A percentile compares a stretch with the other conserved stretches of the same genome.
phyloP scores from a whole-genome alignment of 2,797 vertebrate species.

The Sparus aurata region DNA sequence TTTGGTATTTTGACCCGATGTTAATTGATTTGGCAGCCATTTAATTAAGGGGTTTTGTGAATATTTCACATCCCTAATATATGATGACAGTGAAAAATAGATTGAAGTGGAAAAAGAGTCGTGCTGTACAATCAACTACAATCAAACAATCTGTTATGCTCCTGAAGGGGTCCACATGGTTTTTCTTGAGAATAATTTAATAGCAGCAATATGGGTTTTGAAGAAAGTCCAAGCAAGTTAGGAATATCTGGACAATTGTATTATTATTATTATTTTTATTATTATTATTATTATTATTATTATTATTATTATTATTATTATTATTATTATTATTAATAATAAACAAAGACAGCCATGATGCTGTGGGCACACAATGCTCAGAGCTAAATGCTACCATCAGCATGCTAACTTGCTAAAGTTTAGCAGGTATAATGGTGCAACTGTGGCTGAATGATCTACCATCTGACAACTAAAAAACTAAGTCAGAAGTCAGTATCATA shows the following conservation, averaged over 20 bases:
- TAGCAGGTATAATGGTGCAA: neutral
- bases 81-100: neutral
- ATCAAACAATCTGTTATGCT: neutral
- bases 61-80: slow-evolving; percentile 12
- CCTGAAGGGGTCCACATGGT: neutral
- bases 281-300: neutral
- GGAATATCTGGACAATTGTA: neutral
- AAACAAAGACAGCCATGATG: neutral
- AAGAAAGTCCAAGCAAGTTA: neutral
- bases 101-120: neutral
- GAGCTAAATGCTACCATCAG: neutral
- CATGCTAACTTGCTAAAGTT: neutral
- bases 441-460: neutral
- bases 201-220: neutral
- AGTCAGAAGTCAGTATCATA: neutral
- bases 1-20: slow-evolving; percentile 13
- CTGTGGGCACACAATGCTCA: neutral
- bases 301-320: neutral
- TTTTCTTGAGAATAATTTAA: slow-evolving; percentile 3
- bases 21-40: slow-evolving; percentile 11
- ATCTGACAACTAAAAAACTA: too few relatives aligned
- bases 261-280: neutral
- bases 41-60: slow-evolving; percentile 3
- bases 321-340: neutral
- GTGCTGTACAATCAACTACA: neutral